Base-by-base conservation (phyloP, 2,113 vertebrate genomes). In the Apeltes quadracus region DNA sequence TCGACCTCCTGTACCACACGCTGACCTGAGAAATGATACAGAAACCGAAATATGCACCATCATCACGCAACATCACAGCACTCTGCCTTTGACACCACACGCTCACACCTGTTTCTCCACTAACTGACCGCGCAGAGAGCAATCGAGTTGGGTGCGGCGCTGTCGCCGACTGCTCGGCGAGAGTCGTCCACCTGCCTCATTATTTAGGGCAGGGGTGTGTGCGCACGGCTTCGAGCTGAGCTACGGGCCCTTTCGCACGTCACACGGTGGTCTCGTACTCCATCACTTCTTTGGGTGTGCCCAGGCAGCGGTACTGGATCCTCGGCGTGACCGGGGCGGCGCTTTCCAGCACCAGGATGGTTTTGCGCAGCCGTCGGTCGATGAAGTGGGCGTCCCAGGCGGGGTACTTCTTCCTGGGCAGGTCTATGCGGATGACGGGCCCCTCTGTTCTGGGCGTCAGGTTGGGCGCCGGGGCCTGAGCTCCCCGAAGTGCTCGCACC, bases 371-470 rank as follows among this genome's bases (percentile, higher is more conserved):
- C 73, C 98, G 91, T 46, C 98, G 94, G 92, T 99, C 98, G 6
- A 99, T 97, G 90, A 96, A 98, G 84, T 99, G 98, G 56, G 97
- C 97, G 0, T 99, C 98, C 97, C 97, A 99, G 16, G 98, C 98
- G 0, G 98, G 98, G 86, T 99, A 99, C 83, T 94, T 96, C 93
- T 99, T 99, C 48, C 98, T 95, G 82, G 97, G 98, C 83, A 99
- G 91, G 94, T 57, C 98, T 88, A 99, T 98, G 78, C 97, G 94
- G 90, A 99, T 98, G 83, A 99, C 97, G 0, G 97, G 97, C 43
- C 96, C 77, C 90, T 98, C 96, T 91, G 94, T 96, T 93, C 96
- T 95, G 38, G 94, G 93, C 69, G 93, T 79, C 46, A 89, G 89
- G 1, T 86, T 94, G 65, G 94, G 83, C 16, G 94, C 88, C 0